phyloP scores from a whole-genome alignment of 2,797 vertebrate species.

The Pangasius krempfi region DNA sequence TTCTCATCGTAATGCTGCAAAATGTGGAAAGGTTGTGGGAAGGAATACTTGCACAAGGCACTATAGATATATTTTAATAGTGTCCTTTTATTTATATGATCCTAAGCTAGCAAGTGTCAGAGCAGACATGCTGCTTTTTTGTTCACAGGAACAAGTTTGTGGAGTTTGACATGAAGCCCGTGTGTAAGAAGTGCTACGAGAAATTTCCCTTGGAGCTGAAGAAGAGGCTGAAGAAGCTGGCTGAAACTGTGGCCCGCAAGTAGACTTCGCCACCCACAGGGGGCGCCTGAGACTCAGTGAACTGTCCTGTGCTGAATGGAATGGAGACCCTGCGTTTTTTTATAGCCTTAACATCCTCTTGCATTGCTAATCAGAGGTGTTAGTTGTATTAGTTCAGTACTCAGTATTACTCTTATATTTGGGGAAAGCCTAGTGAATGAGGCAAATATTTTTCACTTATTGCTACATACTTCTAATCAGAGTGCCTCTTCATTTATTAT shows the following conservation, averaged over 20 bases:
- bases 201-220: slow-evolving; percentile 99
- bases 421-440: background rate
- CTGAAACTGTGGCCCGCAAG: slow-evolving; percentile 90
- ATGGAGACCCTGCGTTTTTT: slow-evolving; percentile 15
- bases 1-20: background rate
- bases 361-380: background rate
- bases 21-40: background rate
- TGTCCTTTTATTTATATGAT: background rate
- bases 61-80: background rate
- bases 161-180: slow-evolving; percentile 99
- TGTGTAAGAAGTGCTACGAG: slow-evolving; percentile 99
- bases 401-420: background rate
- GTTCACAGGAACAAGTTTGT: slow-evolving; percentile 96
- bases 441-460: background rate
- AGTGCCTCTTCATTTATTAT: background rate
- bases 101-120: background rate
- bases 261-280: slow-evolving; percentile 65
- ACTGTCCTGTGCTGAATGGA: slow-evolving; percentile 3
- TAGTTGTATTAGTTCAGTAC: background rate
- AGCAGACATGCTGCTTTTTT: background rate
- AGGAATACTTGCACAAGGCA: background rate
- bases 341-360: slow-evolving; percentile 21
- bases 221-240: slow-evolving; percentile 97
- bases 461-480: background rate
- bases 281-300: background rate